A percentile compares a stretch with the other conserved stretches of the same genome.
Conservation (phyloP, 2,113 vertebrate species). For the Castor canadensis region DNA sequence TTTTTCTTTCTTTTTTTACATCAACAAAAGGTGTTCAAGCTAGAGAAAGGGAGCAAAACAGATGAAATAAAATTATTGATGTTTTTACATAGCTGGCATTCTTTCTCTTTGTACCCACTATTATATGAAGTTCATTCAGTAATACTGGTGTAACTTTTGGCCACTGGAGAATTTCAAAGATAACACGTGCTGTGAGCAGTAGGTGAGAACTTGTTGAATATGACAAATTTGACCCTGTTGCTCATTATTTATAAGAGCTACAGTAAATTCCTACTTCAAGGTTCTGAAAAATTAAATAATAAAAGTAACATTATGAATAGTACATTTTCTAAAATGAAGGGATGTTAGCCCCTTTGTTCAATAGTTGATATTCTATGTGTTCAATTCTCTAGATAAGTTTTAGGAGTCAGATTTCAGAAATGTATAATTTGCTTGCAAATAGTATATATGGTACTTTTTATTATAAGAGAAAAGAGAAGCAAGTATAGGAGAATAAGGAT, state of each 20-base stretch:
- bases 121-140: not conserved
- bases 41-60: not conserved
- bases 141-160: constrained; percentile 5
- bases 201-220: not conserved
- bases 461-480: not conserved
- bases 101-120: not conserved
- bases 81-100: not conserved
- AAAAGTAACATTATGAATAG: not conserved
- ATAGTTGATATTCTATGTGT: not conserved
- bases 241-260: not conserved
- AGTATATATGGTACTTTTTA: not conserved
- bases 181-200: not conserved
- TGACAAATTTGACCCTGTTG: not conserved
- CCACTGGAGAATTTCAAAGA: not conserved
- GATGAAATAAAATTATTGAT: not conserved
- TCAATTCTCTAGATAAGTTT: not conserved
- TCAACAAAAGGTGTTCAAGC: not conserved
- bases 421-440: not conserved
- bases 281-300: not conserved
- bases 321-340: not conserved
- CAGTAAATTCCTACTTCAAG: not conserved
- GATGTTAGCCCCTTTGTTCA: not conserved
- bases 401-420: constrained; percentile 6
- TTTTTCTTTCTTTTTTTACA: not conserved
- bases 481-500: not conserved